These are phyloP conservation scores for Mormyrus iriodes DNA, from an alignment of 2,113 vertebrate genomes.

Conservation along the genomic window DNA sequence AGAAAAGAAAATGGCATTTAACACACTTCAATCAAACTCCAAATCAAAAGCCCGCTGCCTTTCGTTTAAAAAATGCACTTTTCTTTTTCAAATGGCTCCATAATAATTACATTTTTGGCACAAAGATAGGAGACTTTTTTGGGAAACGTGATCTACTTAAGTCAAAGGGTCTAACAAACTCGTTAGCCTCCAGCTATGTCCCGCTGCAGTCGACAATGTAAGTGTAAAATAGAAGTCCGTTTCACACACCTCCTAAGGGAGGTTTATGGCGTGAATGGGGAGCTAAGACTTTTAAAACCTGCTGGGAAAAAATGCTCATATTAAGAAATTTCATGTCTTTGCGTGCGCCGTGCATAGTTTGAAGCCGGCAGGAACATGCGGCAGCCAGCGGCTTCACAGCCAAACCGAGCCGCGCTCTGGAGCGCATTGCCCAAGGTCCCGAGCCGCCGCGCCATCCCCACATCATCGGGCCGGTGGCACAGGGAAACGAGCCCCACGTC, in stretches of 20 bases:
- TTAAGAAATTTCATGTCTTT: slow-evolving; percentile 48
- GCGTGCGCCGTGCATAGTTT: slow-evolving; percentile 48
- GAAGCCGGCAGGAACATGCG: slow-evolving; percentile 51
- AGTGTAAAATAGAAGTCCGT: slow-evolving; percentile 64
- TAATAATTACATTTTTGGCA: not conserved
- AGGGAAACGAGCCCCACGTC: slow-evolving; percentile 25
- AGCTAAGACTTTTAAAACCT: slow-evolving; percentile 49
- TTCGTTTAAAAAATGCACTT: not conserved
- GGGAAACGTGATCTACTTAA: slow-evolving; percentile 54
- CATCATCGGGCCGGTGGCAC: not conserved
- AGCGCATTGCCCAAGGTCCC: slow-evolving; percentile 54
- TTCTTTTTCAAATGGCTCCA: not conserved
- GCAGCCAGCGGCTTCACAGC: slow-evolving; percentile 32
- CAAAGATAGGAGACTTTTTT: not conserved
- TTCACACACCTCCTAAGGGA: slow-evolving; percentile 45
- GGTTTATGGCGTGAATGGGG: slow-evolving; percentile 40
- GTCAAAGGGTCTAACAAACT: slow-evolving; percentile 65
- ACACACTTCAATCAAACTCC: not conserved
- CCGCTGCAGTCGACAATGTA: slow-evolving; percentile 41
- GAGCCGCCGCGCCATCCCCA: slow-evolving; percentile 31
- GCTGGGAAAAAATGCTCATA: slow-evolving; percentile 47
- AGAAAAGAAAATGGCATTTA: not conserved
- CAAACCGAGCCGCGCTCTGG: slow-evolving; percentile 28
- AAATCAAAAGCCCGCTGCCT: not conserved
- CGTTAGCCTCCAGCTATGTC: slow-evolving; percentile 11